Conservation (phyloP, 2,113 vertebrate genomes). For the Trochalopteron elliotii region DNA sequence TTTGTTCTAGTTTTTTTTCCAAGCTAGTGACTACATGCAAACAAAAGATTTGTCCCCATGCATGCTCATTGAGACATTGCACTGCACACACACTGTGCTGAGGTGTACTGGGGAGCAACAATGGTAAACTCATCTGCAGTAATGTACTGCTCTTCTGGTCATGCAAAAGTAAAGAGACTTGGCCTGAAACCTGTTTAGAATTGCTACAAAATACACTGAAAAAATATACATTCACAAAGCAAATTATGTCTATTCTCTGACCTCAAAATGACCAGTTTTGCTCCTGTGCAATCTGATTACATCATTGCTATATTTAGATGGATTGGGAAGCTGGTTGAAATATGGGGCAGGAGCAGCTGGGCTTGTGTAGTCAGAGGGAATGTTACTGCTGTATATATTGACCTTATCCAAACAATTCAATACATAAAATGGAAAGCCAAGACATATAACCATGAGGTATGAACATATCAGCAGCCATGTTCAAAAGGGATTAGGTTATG, state of each 20-base stretch:
- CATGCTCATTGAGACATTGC: not conserved
- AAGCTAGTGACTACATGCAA: not conserved
- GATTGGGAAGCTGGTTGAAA: conserved; percentile 20
- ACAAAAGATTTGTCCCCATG: not conserved
- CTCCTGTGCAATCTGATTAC: not conserved
- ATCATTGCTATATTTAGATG: not conserved
- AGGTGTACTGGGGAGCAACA: not conserved
- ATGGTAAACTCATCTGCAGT: not conserved
- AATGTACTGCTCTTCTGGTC: not conserved
- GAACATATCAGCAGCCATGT: conserved; percentile 48
- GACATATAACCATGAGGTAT: conserved; percentile 34
- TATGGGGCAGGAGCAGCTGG: conserved; percentile 30
- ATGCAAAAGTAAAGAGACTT: not conserved
- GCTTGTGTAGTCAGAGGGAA: conserved; percentile 10
- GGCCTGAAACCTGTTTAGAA: not conserved
- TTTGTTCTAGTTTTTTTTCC: not conserved
- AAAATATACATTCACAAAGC: not conserved
- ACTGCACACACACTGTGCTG: not conserved
- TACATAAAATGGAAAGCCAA: conserved; percentile 58
- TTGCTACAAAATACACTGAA: not conserved
- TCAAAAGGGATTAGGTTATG: conserved; percentile 41
- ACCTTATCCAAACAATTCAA: conserved; percentile 49
- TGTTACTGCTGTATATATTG: conserved; percentile 12
- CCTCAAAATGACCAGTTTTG: not conserved
- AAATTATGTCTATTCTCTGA: not conserved